A percentile compares a stretch with the other conserved stretches of the same genome.
Evolutionary conservation across 2,888 invertebrate species (phyloP).

Genomic region (Archips xylosteana): DNA sequence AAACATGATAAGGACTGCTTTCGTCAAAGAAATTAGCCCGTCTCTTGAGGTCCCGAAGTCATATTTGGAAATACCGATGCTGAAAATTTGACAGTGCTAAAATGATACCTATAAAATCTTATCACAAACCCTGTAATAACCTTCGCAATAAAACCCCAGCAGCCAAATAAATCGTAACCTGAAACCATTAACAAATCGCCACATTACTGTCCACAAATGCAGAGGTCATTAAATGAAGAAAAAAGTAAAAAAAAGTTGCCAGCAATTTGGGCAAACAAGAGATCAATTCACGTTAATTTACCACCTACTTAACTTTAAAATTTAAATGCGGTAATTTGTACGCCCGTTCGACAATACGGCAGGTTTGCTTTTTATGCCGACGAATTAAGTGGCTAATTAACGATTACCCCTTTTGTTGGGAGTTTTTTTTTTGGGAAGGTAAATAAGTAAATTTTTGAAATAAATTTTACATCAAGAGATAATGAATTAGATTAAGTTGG

Average conservation of each 20-base stretch:
- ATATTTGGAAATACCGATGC: neutral
- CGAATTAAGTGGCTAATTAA: conserved; percentile 52
- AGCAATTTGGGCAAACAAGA: conserved; percentile 61
- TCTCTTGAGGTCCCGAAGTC: neutral
- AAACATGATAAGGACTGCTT: too few species aligned
- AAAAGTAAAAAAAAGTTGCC: conserved; percentile 29
- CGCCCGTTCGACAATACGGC: conserved; percentile 58
- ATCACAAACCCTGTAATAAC: conserved; percentile 24
- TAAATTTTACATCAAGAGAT: too few species aligned
- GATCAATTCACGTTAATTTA: conserved; percentile 69
- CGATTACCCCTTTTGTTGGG: conserved; percentile 50
- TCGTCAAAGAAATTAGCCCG: too few species aligned
- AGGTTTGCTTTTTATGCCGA: conserved; percentile 36
- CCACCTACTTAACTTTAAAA: conserved; percentile 67
- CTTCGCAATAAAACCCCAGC: conserved; percentile 21
- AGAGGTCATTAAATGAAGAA: conserved; percentile 58
- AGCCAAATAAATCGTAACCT: conserved; percentile 8
- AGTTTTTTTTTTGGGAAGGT: neutral
- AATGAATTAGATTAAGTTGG: too few species aligned
- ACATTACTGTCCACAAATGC: conserved; percentile 60
- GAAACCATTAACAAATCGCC: conserved; percentile 67
- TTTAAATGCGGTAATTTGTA: conserved; percentile 67
- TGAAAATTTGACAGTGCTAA: neutral
- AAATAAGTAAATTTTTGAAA: too few species aligned
- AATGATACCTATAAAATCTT: neutral